Conservation (phyloP, 2,797 vertebrate genomes). For the Simalia tracyae region DNA sequence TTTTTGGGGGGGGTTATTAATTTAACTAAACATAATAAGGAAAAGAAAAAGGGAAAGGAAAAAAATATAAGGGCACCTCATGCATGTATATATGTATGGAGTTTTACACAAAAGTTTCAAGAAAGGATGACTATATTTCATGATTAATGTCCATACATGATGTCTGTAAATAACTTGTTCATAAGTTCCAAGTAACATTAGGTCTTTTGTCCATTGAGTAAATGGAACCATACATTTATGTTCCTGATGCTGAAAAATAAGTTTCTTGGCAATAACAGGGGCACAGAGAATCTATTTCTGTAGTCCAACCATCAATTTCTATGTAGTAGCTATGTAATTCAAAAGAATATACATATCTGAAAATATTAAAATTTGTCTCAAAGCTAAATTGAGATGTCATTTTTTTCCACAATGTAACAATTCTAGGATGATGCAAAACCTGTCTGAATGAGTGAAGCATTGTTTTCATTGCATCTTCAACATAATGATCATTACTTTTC, state of each 20-base stretch:
- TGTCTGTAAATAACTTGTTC: neutral
- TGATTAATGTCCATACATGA: neutral
- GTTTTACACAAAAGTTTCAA: neutral
- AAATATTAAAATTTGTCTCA: neutral
- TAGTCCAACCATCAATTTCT: neutral
- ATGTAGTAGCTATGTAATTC: neutral
- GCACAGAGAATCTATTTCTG: neutral
- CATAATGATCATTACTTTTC: neutral
- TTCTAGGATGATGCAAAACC: neutral
- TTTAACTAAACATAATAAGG: neutral
- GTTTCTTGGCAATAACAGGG: neutral
- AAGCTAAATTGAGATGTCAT: neutral
- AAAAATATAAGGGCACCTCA: neutral
- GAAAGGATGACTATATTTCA: neutral
- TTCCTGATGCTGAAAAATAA: neutral
- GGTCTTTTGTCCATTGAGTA: neutral
- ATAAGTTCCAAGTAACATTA: neutral
- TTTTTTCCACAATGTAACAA: neutral
- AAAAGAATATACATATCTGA: neutral
- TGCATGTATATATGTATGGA: neutral
- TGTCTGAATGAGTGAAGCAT: neutral
- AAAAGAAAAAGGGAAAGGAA: neutral
- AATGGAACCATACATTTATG: neutral
- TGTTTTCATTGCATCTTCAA: neutral
- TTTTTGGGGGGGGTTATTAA: neutral